Percentiles rank a stretch among this genome's conserved stretches.
phyloP scores from a whole-genome alignment of 2,113 vertebrate genomes.

The Sapajus apella region DNA sequence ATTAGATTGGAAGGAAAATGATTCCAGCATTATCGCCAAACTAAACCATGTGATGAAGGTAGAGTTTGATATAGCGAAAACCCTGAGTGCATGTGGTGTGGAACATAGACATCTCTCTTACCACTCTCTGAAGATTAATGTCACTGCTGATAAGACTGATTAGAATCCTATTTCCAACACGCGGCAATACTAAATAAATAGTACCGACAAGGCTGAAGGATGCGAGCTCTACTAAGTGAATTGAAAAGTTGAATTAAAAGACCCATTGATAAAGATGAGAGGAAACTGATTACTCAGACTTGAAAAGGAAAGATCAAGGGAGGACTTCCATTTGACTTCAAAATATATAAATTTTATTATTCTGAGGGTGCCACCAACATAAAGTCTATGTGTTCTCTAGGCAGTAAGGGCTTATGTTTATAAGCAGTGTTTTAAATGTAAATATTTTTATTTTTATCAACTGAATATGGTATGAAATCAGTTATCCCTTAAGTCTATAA shows the following conservation, averaged over 20 bases:
- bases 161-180: not conserved
- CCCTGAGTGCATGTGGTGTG: fast-evolving
- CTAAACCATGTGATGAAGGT: no score
- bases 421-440: not conserved
- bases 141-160: not conserved
- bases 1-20: not conserved
- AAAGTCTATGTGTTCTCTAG: not conserved
- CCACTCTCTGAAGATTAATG: not conserved
- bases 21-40: no score
- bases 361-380: not conserved
- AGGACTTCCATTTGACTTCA: not conserved
- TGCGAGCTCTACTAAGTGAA: not conserved
- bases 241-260: not conserved
- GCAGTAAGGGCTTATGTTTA: not conserved
- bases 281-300: not conserved
- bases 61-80: not conserved
- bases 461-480: not conserved
- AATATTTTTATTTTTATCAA: not conserved
- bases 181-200: no score
- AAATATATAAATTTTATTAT: not conserved
- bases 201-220: not conserved
- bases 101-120: not conserved
- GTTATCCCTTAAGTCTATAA: not conserved
- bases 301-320: not conserved
- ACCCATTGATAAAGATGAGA: not conserved